Conservation (phyloP, 2,797 vertebrate species). For the Myotis daubentonii region DNA sequence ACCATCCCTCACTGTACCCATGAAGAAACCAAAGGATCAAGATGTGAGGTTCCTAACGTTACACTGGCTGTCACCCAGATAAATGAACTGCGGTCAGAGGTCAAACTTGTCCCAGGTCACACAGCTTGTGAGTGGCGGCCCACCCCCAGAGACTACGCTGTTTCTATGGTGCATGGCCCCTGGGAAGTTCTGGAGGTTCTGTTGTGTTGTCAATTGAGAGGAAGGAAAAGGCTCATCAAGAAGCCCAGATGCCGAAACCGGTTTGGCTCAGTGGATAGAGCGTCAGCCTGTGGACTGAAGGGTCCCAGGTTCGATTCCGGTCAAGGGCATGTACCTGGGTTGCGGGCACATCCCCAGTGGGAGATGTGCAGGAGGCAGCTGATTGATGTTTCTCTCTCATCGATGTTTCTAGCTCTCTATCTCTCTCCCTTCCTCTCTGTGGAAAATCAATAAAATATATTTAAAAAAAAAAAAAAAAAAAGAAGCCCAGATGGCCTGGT, state of each 20-base stretch:
- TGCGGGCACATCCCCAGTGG: no score
- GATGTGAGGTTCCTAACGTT: not conserved
- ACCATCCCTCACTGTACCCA: not conserved
- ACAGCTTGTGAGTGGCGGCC: not conserved
- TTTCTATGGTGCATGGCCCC: not conserved
- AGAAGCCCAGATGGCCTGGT: not conserved
- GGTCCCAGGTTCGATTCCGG: no score
- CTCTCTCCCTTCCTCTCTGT: no score
- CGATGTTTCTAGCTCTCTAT: no score
- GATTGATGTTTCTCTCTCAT: no score
- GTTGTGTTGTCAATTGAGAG: not conserved
- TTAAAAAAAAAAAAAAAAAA: no score
- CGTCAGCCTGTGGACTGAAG: no score
- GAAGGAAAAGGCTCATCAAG: not conserved
- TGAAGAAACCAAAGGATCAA: not conserved
- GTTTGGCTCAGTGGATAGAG: no score
- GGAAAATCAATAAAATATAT: no score
- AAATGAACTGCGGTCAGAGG: not conserved
- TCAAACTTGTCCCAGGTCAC: not conserved
- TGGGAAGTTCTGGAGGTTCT: constrained; percentile 2
- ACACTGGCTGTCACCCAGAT: not conserved
- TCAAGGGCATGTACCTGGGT: no score
- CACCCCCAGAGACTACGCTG: not conserved
- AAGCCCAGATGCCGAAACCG: not conserved
- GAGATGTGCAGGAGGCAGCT: no score